Evolutionary conservation across 2,888 invertebrate genomes (phyloP), one percentile per base, ranked within the genome.

Genomic region (Dascillus cervinus): DNA sequence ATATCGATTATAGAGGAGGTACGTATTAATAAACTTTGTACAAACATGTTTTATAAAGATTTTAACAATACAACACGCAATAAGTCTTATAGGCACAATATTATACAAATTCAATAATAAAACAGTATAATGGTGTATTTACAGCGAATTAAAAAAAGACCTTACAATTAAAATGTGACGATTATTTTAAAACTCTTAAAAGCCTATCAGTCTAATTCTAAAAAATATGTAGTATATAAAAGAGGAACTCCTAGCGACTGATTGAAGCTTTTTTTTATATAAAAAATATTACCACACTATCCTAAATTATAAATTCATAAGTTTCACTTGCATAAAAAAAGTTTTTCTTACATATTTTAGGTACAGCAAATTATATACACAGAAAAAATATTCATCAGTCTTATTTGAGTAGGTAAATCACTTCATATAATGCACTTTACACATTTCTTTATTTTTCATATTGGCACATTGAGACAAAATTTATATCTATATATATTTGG

Each of bases 91-190:
- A 34, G 31, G 33, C 36, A 30, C 36, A 29, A 24, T 36, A 24
- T 29, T 19, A 15, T 27, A 32, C 22, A 32, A 26, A 22, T n/a
- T n/a, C 20, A 28, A 15, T 25, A 26, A 24, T 21, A 29, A 24
- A 29, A 34, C 17, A 46, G 41, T 44, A 47, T 43, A 42, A 48
- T 43, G 36, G 41, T 33, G 41, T 47, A 49, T 49, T 33, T 47
- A 47, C 49, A 50, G 28, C 37, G 39, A 47, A 38, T 42, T 37
- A 41, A 43, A 44, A 46, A 39, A 41, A 43, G 33, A 40, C 26
- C 30, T 41, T 17, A 17, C 34, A 31, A 34, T 36, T 29, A 43
- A 40, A 43, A 44, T 27, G 32, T 34, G 44, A 43, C 39, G 41
- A 46, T 26, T 35, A 41, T 37, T 43, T 39, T 42, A 44, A 41